Base-by-base conservation (phyloP, 2,888 invertebrate species). In the Oligia fasciuncula region DNA sequence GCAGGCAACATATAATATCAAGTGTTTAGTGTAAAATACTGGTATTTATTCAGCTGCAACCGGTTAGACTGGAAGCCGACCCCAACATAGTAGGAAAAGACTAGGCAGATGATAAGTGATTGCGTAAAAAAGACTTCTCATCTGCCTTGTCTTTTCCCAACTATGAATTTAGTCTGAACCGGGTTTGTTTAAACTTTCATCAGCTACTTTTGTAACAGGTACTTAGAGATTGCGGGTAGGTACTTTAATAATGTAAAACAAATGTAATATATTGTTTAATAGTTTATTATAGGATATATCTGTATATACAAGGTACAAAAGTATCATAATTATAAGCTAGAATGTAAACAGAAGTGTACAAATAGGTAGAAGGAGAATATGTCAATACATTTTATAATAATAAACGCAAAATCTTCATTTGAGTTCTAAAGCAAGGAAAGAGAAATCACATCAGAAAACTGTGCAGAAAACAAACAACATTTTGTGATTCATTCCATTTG, bases 301-400 rank as follows among this genome's bases (percentile, higher is more conserved):
- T 87, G 73, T 91, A 91, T 93, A 93, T 93, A 94, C 93, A 93
- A 93, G 93, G 94, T 95, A 95, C 91, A 94, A 94, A 94, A 93
- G 92, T 93, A 92, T 93, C 91, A 90, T 91, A 83, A 79, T 80
- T 82, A 79, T 60, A 84, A 79, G 76, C 84, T 88, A 90, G 81
- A 85, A 60, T 76, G 80, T 87, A 88, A 85, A 85, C 84, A 85
- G 75, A 73, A 77, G 85, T 86, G 77, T 86, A 86, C 82, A 82
- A 83, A 84, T 76, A 75, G 54, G 66, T 82, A 77, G 70, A 70
- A 79, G 60, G 70, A 73, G 81, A 84, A 77, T 81, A 69, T 29
- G 77, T 86, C 84, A 86, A 77, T 76, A 82, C 65, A 80, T 80
- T 76, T 70, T 63, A 71, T 29, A 63, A 66, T 49, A 67, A 72